phyloP scores from a whole-genome alignment of 2,113 vertebrate genomes.

The Hemicordylus capensis region DNA sequence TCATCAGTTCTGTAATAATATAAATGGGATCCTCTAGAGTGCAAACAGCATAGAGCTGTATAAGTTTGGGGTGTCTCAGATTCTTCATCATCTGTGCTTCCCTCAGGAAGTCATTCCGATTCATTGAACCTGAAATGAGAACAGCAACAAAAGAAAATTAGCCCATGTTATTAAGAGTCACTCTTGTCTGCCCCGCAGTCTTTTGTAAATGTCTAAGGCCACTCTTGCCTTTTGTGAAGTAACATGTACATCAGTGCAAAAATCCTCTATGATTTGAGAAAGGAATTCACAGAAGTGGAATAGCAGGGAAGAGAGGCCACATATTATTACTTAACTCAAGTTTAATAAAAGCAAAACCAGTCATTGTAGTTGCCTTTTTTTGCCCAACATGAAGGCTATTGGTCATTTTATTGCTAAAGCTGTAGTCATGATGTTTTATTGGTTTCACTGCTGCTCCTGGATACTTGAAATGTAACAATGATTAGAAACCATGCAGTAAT shows the following conservation, averaged over 20 bases:
- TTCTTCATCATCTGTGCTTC: conserved; percentile 97
- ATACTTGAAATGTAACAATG: not conserved
- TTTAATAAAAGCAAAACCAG: conserved; percentile 30
- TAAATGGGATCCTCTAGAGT: conserved; percentile 93
- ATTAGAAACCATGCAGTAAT: conserved; percentile 1
- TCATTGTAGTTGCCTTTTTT: conserved; percentile 25
- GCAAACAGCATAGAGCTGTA: conserved; percentile 97
- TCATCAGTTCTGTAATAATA: conserved; percentile 98
- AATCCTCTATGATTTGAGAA: conserved; percentile 63
- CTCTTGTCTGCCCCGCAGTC: conserved; percentile 47
- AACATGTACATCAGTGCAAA: conserved; percentile 53
- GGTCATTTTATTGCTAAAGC: conserved; percentile 13
- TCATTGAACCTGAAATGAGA: conserved; percentile 89
- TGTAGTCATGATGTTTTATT: not conserved
- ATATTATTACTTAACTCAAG: not conserved
- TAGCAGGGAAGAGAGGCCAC: not conserved
- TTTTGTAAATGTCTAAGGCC: conserved; percentile 60
- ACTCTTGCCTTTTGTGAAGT: conserved; percentile 50
- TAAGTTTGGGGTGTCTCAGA: conserved; percentile 91
- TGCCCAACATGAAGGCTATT: not conserved
- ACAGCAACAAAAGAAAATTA: conserved; percentile 61
- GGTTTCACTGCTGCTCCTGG: not conserved
- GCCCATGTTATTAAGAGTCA: conserved; percentile 60
- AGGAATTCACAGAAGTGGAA: conserved; percentile 51
- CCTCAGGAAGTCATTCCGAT: conserved; percentile 88